Percentiles rank a stretch among this genome's conserved stretches.
phyloP scores from a whole-genome alignment of 2,113 vertebrate species.

The Corvus moneduloides region DNA sequence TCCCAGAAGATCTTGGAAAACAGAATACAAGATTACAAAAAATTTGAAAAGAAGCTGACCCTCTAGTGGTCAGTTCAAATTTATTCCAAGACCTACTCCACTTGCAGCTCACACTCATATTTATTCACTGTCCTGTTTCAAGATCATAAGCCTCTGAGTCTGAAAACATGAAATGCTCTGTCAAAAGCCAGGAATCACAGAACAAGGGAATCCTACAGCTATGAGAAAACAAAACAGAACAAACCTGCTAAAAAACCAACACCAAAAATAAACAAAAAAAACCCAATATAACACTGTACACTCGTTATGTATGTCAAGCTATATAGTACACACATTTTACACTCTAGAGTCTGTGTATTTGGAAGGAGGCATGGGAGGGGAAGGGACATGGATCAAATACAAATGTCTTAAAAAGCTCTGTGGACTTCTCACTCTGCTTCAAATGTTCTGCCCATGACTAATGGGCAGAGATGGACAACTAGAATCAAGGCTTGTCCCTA shows the following conservation, averaged over 20 bases:
- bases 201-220: not conserved
- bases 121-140: not conserved
- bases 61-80: not conserved
- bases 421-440: not conserved
- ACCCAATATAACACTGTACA: fast-evolving
- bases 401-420: not conserved
- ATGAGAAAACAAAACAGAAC: not conserved
- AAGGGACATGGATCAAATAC: not conserved
- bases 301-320: not conserved
- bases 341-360: not conserved
- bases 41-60: not conserved
- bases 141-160: not conserved
- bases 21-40: not conserved
- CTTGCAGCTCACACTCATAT: not conserved
- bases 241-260: not conserved
- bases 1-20: not conserved
- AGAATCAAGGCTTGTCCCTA: not conserved
- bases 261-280: not conserved
- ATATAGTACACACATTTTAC: not conserved
- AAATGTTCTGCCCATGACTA: not conserved
- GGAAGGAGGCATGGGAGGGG: not conserved
- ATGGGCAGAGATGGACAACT: not conserved
- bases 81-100: not conserved
- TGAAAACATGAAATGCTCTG: not conserved
- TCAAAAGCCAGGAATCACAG: not conserved